A percentile compares a stretch with the other conserved stretches of the same genome.
phyloP scores from a whole-genome alignment of 2,888 invertebrate genomes.

The Scrobipalpa costella region DNA sequence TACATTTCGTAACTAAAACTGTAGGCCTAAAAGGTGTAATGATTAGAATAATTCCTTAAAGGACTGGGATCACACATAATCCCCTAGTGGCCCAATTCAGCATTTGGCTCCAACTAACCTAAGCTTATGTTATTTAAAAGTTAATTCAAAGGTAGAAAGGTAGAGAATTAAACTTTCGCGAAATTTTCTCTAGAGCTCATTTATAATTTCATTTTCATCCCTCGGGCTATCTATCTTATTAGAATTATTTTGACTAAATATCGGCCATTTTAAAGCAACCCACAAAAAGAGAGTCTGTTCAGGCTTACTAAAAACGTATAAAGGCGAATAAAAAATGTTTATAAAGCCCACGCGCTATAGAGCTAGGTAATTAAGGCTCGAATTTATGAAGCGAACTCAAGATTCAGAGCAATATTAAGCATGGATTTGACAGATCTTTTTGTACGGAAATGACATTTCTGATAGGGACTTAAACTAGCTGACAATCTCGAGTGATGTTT shows the following conservation, averaged over 20 bases:
- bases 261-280: neutral
- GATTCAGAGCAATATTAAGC: too few species aligned
- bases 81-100: neutral
- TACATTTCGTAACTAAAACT: too few species aligned
- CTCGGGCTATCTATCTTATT: conserved; percentile 9
- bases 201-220: conserved; percentile 18
- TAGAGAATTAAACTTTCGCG: neutral
- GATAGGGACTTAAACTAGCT: too few species aligned
- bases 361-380: too few species aligned
- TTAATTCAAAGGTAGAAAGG: conserved; percentile 10
- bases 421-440: too few species aligned
- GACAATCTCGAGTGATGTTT: too few species aligned
- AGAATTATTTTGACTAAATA: conserved; percentile 5
- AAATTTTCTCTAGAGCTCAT: neutral
- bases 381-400: too few species aligned
- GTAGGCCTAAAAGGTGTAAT: neutral
- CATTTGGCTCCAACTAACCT: conserved; percentile 9
- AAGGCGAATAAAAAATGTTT: neutral
- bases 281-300: neutral
- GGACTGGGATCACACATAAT: neutral
- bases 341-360: neutral
- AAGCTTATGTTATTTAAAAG: conserved; percentile 9
- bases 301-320: neutral
- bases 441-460: too few species aligned
- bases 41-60: neutral